Conservation (phyloP, 2,888 invertebrate species). For the Mythimna ferrago region DNA sequence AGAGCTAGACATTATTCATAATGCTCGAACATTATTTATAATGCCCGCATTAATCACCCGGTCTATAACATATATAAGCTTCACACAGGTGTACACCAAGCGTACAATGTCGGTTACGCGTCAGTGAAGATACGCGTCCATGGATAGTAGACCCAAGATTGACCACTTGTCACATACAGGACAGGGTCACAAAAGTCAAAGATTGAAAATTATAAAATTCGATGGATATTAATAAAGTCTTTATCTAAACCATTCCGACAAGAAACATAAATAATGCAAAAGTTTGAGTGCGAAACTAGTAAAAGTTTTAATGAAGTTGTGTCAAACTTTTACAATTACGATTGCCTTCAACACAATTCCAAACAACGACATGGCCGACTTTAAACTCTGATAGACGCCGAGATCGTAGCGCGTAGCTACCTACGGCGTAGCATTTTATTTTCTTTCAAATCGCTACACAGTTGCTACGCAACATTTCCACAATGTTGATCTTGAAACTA, state of each 20-base stretch:
- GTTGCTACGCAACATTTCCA: slow-evolving; percentile 31
- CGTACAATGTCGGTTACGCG: too few relatives aligned
- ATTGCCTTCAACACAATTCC: neutral
- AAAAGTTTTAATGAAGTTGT: too few relatives aligned
- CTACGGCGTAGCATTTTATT: slow-evolving; percentile 15
- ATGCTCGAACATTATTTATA: too few relatives aligned
- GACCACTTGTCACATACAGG: too few relatives aligned
- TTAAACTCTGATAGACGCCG: neutral
- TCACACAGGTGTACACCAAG: too few relatives aligned
- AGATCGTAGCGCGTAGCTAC: slow-evolving; percentile 33
- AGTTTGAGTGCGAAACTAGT: neutral
- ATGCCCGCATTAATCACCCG: too few relatives aligned
- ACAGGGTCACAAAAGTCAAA: too few relatives aligned
- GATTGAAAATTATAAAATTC: neutral
- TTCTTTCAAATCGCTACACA: slow-evolving; percentile 22
- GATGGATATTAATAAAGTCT: neutral
- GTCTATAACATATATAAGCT: too few relatives aligned
- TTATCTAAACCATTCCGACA: neutral
- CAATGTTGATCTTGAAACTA: slow-evolving; percentile 25
- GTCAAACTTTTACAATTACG: neutral
- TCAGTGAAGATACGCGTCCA: too few relatives aligned
- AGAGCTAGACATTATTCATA: too few relatives aligned
- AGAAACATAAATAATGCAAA: neutral
- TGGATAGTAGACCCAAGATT: too few relatives aligned
- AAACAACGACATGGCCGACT: slow-evolving; percentile 2